Conservation (phyloP, 2,797 vertebrate species). For the Eospalax fontanierii region DNA sequence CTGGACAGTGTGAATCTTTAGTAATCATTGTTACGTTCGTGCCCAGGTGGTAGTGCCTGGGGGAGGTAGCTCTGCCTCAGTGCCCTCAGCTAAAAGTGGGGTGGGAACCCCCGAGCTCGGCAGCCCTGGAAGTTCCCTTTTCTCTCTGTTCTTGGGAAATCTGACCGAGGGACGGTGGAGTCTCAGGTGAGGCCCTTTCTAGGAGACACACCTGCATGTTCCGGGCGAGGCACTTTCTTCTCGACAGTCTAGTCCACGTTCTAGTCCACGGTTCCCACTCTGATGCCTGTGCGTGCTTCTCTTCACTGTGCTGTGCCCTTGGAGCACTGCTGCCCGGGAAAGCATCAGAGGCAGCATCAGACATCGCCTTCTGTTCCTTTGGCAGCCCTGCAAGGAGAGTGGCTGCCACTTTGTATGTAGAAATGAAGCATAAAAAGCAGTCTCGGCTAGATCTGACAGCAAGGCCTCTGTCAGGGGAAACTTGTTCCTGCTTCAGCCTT, state of each 20-base stretch:
- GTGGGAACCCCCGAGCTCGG: slow-evolving; percentile 65
- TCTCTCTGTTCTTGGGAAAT: slow-evolving; percentile 79
- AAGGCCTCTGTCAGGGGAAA: background rate
- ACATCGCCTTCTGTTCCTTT: fast-evolving
- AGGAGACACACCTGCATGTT: fast-evolving
- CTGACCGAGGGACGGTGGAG: fast-evolving
- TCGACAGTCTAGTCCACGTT: fast-evolving
- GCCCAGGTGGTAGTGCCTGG: background rate
- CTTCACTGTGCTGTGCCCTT: background rate
- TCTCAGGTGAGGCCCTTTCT: background rate
- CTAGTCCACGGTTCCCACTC: background rate
- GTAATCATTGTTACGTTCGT: slow-evolving; percentile 33
- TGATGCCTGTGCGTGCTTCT: fast-evolving
- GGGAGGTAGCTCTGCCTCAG: slow-evolving; percentile 75
- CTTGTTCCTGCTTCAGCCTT: background rate
- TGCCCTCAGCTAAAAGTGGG: slow-evolving; percentile 72
- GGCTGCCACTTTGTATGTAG: background rate
- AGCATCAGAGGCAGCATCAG: fast-evolving
- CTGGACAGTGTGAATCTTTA: background rate
- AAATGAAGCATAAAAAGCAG: background rate
- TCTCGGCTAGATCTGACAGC: background rate
- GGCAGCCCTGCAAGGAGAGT: background rate
- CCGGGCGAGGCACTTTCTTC: background rate
- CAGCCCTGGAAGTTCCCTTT: slow-evolving; percentile 74
- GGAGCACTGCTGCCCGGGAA: background rate